Conservation (phyloP, 2,113 vertebrate genomes). For the Lontra canadensis region DNA sequence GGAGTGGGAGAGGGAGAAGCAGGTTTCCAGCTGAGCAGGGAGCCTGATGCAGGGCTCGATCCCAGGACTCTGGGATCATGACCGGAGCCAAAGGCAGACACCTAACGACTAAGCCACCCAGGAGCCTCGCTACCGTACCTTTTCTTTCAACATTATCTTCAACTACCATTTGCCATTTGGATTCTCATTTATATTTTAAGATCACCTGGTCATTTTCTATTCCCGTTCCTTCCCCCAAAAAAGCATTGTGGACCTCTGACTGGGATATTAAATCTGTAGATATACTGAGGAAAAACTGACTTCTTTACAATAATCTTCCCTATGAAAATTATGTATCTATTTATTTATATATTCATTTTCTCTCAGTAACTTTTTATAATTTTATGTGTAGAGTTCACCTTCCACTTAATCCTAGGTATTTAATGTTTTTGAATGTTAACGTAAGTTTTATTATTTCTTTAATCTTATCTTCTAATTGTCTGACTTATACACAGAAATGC, state of each 20-base stretch:
- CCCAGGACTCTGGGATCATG: too few species aligned
- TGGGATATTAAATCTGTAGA: neutral
- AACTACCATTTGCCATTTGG: neutral
- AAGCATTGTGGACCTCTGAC: neutral
- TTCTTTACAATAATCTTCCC: conserved; percentile 34
- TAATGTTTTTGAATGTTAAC: conserved; percentile 6
- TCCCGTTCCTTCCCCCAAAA: neutral
- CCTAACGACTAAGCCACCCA: too few species aligned
- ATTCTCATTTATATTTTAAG: neutral
- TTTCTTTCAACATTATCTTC: conserved; percentile 21
- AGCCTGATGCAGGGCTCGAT: too few species aligned
- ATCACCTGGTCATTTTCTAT: neutral
- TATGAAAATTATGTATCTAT: neutral
- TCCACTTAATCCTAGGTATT: neutral
- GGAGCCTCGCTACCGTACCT: neutral
- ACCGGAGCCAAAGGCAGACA: too few species aligned
- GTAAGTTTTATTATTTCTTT: neutral
- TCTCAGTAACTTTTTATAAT: neutral
- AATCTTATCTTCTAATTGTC: neutral
- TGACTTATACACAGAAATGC: neutral
- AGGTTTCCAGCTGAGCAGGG: too few species aligned
- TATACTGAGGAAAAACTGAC: neutral
- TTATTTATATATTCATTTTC: neutral
- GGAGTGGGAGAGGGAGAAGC: too few species aligned
- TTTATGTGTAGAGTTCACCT: conserved; percentile 4